Evolutionary conservation across 2,113 vertebrate species (phyloP).

Genomic region (Pristiophorus japonicus): DNA sequence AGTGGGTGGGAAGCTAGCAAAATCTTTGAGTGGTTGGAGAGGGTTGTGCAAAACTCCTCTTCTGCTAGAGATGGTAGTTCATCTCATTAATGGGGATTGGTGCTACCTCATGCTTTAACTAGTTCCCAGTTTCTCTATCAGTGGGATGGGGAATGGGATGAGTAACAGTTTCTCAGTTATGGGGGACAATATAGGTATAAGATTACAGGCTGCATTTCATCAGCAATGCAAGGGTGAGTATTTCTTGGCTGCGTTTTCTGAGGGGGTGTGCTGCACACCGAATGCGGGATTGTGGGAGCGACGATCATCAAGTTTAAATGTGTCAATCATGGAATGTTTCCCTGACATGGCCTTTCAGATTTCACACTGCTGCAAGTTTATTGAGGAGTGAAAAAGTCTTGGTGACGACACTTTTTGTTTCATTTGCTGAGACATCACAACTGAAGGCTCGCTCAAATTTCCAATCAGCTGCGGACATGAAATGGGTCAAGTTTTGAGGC

Average conservation of each 20-base stretch:
- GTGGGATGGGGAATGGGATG: not conserved
- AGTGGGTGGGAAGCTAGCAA: too few relatives aligned
- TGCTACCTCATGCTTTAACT: not conserved
- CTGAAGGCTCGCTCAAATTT: not conserved
- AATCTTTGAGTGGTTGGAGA: not conserved
- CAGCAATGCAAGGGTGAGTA: not conserved
- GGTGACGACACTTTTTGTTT: not conserved
- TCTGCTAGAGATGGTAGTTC: not conserved
- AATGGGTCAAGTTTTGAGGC: not conserved
- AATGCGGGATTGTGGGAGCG: not conserved
- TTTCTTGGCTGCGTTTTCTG: not conserved
- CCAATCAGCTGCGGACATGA: not conserved
- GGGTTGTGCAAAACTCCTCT: not conserved
- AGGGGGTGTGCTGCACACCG: not conserved
- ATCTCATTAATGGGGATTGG: not conserved
- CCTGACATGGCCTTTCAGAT: not conserved
- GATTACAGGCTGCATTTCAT: not conserved
- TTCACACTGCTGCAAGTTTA: not conserved
- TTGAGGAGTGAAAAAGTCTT: not conserved
- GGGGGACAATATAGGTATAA: too few relatives aligned
- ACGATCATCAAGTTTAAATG: not conserved
- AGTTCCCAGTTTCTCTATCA: not conserved
- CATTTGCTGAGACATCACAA: not conserved
- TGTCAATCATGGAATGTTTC: not conserved
- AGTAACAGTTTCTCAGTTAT: not conserved